A percentile compares a stretch with the other conserved stretches of the same genome.
phyloP scores from a whole-genome alignment of 1,140 invertebrate species.

The Matsumurasca onukii region DNA sequence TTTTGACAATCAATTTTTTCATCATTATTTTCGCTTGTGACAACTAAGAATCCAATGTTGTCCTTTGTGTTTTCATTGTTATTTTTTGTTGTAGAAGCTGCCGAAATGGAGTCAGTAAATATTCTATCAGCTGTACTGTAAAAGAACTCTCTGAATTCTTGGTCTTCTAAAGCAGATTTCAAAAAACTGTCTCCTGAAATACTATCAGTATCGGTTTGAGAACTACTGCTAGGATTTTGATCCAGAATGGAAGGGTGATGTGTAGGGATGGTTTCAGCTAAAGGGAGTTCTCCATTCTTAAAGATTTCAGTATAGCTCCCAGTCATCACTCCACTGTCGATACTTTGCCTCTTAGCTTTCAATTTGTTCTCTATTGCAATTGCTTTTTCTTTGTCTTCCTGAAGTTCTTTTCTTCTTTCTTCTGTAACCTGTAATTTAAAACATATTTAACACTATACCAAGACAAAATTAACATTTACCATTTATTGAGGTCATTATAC shows the following conservation, averaged over 20 bases:
- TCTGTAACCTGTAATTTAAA: conserved; percentile 17
- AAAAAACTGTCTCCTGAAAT: conserved; percentile 8
- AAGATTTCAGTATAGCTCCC: conserved; percentile 9
- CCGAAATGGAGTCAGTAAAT: no score
- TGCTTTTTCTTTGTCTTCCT: conserved; percentile 13
- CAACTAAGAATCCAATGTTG: not conserved
- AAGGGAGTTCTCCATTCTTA: not conserved
- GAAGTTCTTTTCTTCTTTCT: conserved; percentile 21
- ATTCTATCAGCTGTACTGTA: not conserved
- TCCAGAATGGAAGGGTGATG: not conserved
- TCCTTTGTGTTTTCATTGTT: not conserved
- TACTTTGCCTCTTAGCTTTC: no score
- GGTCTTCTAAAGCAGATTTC: conserved; percentile 10
- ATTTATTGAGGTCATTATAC: no score
- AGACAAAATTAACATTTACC: no score
- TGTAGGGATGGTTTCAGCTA: not conserved
- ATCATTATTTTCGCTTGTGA: not conserved
- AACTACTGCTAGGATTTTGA: not conserved
- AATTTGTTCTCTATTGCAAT: no score
- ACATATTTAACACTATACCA: no score
- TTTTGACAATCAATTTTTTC: no score
- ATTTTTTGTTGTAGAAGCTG: no score
- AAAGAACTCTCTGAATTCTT: conserved; percentile 8
- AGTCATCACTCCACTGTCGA: no score
- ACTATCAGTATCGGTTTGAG: not conserved